A percentile compares a stretch with the other conserved stretches of the same genome.
These are phyloP conservation scores for Drosophila anomalata DNA, from an alignment of 2,888 invertebrate species.

Conservation along the genomic window DNA sequence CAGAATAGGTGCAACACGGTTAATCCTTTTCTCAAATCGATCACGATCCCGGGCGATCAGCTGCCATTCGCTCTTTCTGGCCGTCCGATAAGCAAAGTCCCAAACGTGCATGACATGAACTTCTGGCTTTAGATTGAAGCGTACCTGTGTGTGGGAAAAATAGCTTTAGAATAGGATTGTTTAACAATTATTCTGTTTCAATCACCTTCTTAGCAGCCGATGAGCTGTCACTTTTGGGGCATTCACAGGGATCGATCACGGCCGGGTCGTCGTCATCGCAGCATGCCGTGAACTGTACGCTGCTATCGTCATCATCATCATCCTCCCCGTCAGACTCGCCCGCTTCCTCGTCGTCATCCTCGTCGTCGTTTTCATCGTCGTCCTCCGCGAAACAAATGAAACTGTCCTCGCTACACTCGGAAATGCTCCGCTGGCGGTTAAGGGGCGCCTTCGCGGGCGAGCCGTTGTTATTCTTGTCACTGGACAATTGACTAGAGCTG, in stretches of 20 bases:
- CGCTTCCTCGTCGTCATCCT: conserved; percentile 13
- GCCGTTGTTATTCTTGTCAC: conserved; percentile 38
- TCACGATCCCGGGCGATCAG: conserved; percentile 85
- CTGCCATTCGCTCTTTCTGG: conserved; percentile 87
- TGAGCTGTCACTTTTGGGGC: conserved; percentile 24
- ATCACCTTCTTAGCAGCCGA: conserved; percentile 20
- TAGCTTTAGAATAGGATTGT: background rate
- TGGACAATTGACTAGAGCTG: conserved; percentile 42
- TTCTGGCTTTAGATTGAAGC: conserved; percentile 85
- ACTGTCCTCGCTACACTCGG: conserved; percentile 68
- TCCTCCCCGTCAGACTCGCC: conserved; percentile 28
- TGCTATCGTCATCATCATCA: conserved; percentile 28
- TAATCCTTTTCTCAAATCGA: conserved; percentile 79
- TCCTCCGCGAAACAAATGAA: conserved; percentile 69
- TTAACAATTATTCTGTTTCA: background rate
- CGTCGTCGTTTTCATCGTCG: conserved; percentile 37
- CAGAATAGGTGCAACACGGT: conserved; percentile 66
- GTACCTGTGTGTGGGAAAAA: conserved; percentile 84
- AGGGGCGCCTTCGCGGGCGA: conserved; percentile 1
- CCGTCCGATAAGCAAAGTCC: conserved; percentile 86
- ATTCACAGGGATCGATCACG: conserved; percentile 27
- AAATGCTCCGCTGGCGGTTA: conserved; percentile 62
- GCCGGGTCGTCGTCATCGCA: conserved; percentile 41
- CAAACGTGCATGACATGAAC: conserved; percentile 87
- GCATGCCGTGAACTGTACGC: conserved; percentile 24